These are phyloP conservation scores for Stegodyphus mimosarum DNA, from an alignment of 1,140 invertebrate species.

Conservation along the genomic window DNA sequence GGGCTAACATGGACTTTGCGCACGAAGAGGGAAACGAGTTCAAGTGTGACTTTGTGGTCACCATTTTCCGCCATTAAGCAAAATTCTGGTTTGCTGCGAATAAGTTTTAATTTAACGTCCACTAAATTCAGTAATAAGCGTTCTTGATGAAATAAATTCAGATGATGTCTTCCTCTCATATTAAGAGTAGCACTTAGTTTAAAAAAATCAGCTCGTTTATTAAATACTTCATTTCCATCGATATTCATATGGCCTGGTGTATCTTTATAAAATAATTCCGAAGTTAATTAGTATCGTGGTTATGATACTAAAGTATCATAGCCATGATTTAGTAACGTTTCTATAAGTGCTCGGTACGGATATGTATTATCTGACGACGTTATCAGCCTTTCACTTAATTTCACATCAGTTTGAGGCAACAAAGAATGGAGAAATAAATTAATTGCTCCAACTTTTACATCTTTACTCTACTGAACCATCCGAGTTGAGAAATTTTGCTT, in stretches of 20 bases:
- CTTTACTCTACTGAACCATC: background rate
- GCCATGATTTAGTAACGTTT: conserved; percentile 14
- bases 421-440: conserved; percentile 1
- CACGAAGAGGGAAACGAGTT: too few relatives aligned
- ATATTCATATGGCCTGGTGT: background rate
- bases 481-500: background rate
- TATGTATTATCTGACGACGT: conserved; percentile 7
- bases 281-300: conserved; percentile 1
- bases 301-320: background rate
- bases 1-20: too few relatives aligned
- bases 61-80: too few relatives aligned
- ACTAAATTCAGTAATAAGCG: conserved; percentile 14
- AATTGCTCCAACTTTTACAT: background rate
- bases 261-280: background rate
- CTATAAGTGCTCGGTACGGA: conserved; percentile 1
- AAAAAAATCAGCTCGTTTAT: background rate
- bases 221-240: background rate
- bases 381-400: background rate
- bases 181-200: conserved; percentile 5
- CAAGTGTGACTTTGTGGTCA: too few relatives aligned
- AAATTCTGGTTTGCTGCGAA: background rate
- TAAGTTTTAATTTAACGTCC: conserved; percentile 12
- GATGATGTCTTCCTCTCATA: conserved; percentile 1
- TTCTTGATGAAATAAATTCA: background rate
- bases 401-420: conserved; percentile 1